Base-by-base conservation (phyloP, 2,888 invertebrate species). In the Zonitis immaculata region DNA sequence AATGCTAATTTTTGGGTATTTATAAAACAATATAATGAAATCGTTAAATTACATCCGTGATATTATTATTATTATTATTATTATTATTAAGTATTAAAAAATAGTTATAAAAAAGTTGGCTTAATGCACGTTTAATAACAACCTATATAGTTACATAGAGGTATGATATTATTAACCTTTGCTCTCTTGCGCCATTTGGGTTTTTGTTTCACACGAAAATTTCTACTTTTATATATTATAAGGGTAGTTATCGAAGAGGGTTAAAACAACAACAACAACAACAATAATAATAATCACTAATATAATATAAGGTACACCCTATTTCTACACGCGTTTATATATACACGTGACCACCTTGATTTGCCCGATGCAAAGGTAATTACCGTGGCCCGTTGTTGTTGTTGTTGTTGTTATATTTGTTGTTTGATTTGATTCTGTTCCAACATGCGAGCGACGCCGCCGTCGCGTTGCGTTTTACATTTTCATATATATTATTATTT, bases 51-150 rank as follows among this genome's bases (percentile, higher is more conserved):
- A 65, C 64, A 59, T n/a, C n/a, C n/a, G n/a, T n/a, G n/a, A n/a
- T n/a, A n/a, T n/a, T n/a, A n/a, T n/a, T n/a, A n/a, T n/a, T n/a
- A n/a, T n/a, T n/a, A n/a, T n/a, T n/a, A n/a, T n/a, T n/a, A n/a
- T n/a, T n/a, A n/a, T n/a, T n/a, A n/a, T n/a, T n/a, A n/a, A n/a
- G n/a, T n/a, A n/a, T n/a, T n/a, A n/a, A n/a, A n/a, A n/a, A n/a
- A n/a, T n/a, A 61, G 61, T 58, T 60, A 26, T 48, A 64, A 66
- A 64, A 68, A 65, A 59, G 64, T 61, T 35, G 62, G 61, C 63
- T 67, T 72, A 73, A 73, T 71, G 73, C 64, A 65, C 66, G 67
- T 71, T 70, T 74, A 73, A 74, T 73, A 70, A 73, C 64, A 68
- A 64, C 63, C 58, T 62, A 16, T 63, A 59, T n/a, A n/a, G n/a